These are phyloP conservation scores for Onychorhynchus coronatus DNA, from an alignment of 2,113 vertebrate species.

Conservation along the genomic window DNA sequence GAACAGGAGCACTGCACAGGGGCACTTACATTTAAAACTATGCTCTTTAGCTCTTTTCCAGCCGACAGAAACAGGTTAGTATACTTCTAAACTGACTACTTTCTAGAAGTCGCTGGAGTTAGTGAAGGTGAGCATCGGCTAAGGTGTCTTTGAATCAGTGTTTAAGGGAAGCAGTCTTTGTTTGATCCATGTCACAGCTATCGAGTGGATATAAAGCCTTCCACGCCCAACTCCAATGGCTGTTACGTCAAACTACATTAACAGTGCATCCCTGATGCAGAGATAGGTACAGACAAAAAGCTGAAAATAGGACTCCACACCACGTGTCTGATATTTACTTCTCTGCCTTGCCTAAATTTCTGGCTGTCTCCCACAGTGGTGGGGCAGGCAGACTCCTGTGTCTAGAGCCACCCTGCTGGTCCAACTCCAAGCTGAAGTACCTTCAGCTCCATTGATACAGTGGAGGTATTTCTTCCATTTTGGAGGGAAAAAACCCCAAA, in stretches of 20 bases:
- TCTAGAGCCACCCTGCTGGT: not conserved
- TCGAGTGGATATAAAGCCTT: not conserved
- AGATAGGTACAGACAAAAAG: not conserved
- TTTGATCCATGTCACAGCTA: not conserved
- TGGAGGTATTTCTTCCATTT: not conserved
- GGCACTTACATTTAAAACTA: not conserved
- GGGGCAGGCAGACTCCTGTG: not conserved
- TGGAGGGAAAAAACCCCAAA: not conserved
- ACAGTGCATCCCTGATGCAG: not conserved
- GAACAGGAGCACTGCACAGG: not conserved
- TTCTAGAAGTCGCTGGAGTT: not conserved
- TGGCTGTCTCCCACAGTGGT: not conserved
- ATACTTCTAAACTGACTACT: not conserved
- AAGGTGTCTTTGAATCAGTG: not conserved
- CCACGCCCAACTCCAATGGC: rapidly evolving
- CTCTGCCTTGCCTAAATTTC: not conserved
- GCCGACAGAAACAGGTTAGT: not conserved
- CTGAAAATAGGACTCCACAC: not conserved
- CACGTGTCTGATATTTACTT: not conserved
- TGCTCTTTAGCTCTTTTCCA: not conserved
- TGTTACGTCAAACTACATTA: not conserved
- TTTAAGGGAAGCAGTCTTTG: not conserved
- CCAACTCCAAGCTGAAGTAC: not conserved
- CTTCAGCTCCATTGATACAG: not conserved
- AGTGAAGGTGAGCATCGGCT: not conserved